phyloP scores from a whole-genome alignment of 2,888 invertebrate species.

The Nomada ferruginata region DNA sequence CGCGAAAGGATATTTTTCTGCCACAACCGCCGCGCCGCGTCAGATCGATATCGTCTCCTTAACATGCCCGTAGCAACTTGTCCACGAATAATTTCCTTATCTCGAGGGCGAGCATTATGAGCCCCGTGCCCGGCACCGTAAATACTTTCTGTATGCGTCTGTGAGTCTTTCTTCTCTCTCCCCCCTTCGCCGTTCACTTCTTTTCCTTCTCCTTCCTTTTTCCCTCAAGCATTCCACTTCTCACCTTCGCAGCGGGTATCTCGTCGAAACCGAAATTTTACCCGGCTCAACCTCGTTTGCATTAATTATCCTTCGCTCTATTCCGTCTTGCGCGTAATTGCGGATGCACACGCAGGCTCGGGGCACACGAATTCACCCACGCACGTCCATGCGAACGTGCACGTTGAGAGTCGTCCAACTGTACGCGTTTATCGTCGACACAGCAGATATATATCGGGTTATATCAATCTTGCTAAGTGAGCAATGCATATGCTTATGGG shows the following conservation, averaged over 20 bases:
- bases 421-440: conserved; percentile 41
- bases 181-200: background rate
- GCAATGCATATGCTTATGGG: conserved; percentile 79
- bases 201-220: background rate
- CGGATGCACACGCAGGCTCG: conserved; percentile 69
- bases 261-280: conserved; percentile 60
- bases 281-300: conserved; percentile 62
- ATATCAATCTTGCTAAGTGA: conserved; percentile 81
- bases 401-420: conserved; percentile 2
- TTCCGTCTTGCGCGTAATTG: conserved; percentile 71
- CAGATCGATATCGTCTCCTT: conserved; percentile 55
- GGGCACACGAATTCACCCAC: conserved; percentile 40
- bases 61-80: conserved; percentile 57
- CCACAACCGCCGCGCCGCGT: conserved; percentile 19
- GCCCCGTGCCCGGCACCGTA: conserved; percentile 49
- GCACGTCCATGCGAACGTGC: background rate
- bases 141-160: conserved; percentile 33
- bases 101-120: conserved; percentile 52
- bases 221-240: conserved; percentile 62
- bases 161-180: background rate
- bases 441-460: conserved; percentile 70
- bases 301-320: conserved; percentile 71
- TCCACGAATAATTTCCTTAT: conserved; percentile 61
- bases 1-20: conserved; percentile 47
- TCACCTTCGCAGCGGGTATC: conserved; percentile 61